Conservation (phyloP, 2,113 vertebrate species). For the Leiothrix lutea region DNA sequence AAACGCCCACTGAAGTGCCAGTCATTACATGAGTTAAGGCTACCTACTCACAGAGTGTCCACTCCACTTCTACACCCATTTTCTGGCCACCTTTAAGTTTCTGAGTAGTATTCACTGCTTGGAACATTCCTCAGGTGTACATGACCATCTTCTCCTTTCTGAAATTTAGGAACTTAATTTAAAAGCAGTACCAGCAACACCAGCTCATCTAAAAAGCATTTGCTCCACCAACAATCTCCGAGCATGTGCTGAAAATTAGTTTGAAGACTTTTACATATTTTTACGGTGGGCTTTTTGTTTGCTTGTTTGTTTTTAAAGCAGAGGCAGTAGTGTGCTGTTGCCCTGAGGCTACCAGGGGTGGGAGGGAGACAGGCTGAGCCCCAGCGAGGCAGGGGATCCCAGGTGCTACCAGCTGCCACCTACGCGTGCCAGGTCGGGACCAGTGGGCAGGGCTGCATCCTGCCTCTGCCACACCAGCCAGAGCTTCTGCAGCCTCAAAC, state of each 20-base stretch:
- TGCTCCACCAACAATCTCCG: rapidly evolving
- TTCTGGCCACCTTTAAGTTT: not conserved
- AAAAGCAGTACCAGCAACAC: not conserved
- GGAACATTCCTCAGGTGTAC: rapidly evolving
- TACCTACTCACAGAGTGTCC: not conserved
- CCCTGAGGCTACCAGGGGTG: not conserved
- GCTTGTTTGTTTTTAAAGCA: not conserved
- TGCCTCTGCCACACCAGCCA: rapidly evolving
- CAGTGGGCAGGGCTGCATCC: rapidly evolving
- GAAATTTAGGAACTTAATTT: not conserved
- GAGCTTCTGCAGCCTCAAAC: not conserved
- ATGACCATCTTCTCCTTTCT: not conserved
- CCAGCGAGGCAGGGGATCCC: rapidly evolving
- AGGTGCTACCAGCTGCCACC: not conserved
- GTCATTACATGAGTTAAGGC: not conserved
- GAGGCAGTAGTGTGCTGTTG: not conserved
- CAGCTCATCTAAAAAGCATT: rapidly evolving
- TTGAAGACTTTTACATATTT: not conserved
- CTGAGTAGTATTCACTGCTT: not conserved
- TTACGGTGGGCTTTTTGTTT: not conserved
- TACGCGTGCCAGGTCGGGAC: rapidly evolving
- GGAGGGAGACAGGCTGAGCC: no score
- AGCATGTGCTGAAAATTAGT: rapidly evolving
- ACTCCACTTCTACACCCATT: not conserved
- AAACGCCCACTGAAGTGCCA: not conserved